Base-by-base conservation (phyloP, 1,140 invertebrate genomes). In the Solenopsis fugax region DNA sequence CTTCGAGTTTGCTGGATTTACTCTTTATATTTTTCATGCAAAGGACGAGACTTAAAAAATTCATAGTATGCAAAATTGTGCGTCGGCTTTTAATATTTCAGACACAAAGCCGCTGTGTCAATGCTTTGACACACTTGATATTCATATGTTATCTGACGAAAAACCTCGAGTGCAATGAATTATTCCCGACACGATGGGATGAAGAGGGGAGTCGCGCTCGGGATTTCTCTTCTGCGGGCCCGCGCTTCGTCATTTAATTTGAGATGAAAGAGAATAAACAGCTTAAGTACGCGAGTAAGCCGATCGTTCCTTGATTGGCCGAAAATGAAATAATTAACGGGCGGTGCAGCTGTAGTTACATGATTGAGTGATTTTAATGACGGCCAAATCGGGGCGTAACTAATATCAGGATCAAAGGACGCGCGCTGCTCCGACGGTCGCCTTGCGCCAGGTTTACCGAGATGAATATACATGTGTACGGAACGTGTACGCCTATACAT, bases 371-470 rank as follows among this genome's bases (percentile, higher is more conserved):
- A 84, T 75, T 75, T 84, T 60, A 60, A 62, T 62, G 60, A 69
- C 16, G 48, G 48, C 4, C 54, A 62, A 41, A 71, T 65, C 62
- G 56, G 9, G 12, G 56, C 37, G 69, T 50, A 82, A 89, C 85
- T 86, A 89, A 89, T 87, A 56, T 73, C 5, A 16, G 16, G 73
- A 86, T 81, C 81, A 80, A 62, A 80, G 82, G 37, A 62, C 18
- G 41, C 62, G 34, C 56, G 71, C 41, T 62, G n/a, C n/a, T n/a
- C n/a, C 71, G 71, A 77, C 69, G 50, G 13, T 24, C 54, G 45
- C 67, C 87, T 89, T 87, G 71, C 56, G 76, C 82, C 85, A 52
- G 41, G n/a, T 90, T 84, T 78, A 67, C 50, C 54, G n/a, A 52
- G 34, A 60, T 73, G 41, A 29, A 34, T 82, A 48, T 52, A 54